Conservation (phyloP, 2,113 vertebrate species). For the Zosterops lateralis region DNA sequence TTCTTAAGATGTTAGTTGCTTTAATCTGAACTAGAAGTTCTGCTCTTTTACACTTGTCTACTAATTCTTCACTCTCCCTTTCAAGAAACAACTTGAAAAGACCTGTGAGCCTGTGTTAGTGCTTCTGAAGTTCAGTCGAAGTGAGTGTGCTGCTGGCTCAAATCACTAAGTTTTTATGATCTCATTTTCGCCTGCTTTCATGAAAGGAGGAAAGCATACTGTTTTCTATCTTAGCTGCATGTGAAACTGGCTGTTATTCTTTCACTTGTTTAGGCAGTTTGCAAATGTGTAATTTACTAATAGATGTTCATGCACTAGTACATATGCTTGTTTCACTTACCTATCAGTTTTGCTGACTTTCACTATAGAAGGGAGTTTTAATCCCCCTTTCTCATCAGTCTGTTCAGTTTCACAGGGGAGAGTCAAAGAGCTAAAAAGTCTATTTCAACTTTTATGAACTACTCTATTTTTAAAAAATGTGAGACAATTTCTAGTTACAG, state of each 20-base stretch:
- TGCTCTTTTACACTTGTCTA: neutral
- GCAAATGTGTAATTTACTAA: neutral
- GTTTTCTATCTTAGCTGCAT: neutral
- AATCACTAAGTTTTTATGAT: neutral
- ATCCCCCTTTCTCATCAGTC: neutral
- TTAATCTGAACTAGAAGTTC: neutral
- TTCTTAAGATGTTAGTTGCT: neutral
- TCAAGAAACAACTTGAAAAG: conserved; percentile 1
- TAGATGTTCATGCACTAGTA: no score
- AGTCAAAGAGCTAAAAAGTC: neutral
- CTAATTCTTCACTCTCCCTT: neutral
- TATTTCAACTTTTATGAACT: neutral
- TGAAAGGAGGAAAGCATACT: neutral
- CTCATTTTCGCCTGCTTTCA: neutral
- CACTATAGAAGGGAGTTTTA: neutral
- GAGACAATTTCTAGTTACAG: neutral
- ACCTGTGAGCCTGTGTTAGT: neutral
- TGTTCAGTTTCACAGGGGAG: neutral
- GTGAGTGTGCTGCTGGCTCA: neutral
- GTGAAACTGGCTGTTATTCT: neutral
- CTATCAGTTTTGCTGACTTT: neutral
- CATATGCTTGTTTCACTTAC: neutral
- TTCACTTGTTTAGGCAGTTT: neutral
- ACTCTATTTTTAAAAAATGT: neutral
- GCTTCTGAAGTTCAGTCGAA: neutral